A percentile compares a stretch with the other conserved stretches of the same genome.
Conservation (phyloP, 2,113 vertebrate genomes). For the Salvelinus alpinus region DNA sequence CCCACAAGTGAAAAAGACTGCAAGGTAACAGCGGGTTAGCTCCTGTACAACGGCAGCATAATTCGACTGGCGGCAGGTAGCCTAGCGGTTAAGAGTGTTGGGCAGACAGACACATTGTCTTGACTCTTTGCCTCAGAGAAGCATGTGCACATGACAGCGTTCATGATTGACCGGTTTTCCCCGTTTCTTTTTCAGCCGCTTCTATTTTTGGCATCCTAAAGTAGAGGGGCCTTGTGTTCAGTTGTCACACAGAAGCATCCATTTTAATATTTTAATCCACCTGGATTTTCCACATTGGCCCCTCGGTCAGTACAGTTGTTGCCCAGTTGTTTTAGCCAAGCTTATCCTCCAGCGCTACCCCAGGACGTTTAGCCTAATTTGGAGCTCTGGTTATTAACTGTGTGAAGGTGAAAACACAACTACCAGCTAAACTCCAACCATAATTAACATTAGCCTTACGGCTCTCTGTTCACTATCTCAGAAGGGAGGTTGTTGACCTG, state of each 20-base stretch:
- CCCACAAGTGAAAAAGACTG: no score
- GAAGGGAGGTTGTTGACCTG: neutral
- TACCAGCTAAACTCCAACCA: neutral
- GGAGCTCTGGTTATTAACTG: neutral
- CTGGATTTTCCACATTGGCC: neutral
- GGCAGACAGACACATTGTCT: neutral
- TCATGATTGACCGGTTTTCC: constrained; percentile 4
- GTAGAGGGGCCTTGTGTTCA: constrained; percentile 11
- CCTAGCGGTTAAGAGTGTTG: neutral
- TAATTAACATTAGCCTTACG: neutral
- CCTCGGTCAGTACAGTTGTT: neutral
- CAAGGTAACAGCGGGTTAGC: neutral
- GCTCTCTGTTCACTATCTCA: neutral
- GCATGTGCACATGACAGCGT: neutral
- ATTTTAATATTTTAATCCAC: neutral
- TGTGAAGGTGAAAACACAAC: neutral
- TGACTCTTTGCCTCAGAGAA: neutral
- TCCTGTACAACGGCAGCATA: neutral
- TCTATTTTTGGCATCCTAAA: constrained; percentile 14
- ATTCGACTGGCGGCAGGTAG: neutral
- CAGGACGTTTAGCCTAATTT: neutral
- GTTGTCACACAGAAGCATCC: neutral
- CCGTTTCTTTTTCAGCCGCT: neutral
- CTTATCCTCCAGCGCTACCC: neutral
- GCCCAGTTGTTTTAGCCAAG: neutral